Evolutionary conservation across 2,113 vertebrate genomes (phyloP).

Genomic region (Ceuthmochares aereus): DNA sequence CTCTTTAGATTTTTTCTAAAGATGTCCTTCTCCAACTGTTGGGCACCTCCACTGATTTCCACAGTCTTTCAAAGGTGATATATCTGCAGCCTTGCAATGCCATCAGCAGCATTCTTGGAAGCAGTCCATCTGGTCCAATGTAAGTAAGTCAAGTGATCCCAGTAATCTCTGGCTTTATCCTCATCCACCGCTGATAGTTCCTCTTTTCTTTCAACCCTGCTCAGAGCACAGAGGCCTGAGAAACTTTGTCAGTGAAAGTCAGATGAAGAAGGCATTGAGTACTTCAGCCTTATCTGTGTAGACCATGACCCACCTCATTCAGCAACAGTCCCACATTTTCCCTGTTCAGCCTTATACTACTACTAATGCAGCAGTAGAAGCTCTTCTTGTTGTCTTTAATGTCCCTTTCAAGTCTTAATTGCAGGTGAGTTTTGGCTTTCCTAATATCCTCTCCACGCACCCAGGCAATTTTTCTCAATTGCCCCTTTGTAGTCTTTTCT

Average conservation of each 20-base stretch:
- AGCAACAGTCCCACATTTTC: not conserved
- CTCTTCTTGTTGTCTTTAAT: not conserved
- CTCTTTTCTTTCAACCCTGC: not conserved
- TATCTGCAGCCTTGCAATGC: fast-evolving
- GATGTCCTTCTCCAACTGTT: not conserved
- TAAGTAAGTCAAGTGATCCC: not conserved
- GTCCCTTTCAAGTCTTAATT: not conserved
- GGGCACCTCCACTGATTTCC: not conserved
- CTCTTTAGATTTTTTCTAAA: not conserved
- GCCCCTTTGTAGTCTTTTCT: not conserved
- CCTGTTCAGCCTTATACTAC: not conserved
- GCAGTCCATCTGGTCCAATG: not conserved
- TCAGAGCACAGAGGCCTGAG: not conserved
- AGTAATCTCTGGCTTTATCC: not conserved
- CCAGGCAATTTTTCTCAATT: not conserved
- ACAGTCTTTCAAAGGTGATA: not conserved
- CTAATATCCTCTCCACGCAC: not conserved
- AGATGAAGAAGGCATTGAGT: not conserved
- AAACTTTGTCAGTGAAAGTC: not conserved
- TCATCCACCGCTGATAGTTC: not conserved
- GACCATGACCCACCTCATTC: not conserved
- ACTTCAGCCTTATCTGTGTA: not conserved
- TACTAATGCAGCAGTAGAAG: not conserved
- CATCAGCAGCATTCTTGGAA: not conserved
- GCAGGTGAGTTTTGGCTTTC: not conserved